A percentile compares a stretch with the other conserved stretches of the same genome.
phyloP scores from a whole-genome alignment of 2,888 invertebrate genomes.

The Sinelater perroti region DNA sequence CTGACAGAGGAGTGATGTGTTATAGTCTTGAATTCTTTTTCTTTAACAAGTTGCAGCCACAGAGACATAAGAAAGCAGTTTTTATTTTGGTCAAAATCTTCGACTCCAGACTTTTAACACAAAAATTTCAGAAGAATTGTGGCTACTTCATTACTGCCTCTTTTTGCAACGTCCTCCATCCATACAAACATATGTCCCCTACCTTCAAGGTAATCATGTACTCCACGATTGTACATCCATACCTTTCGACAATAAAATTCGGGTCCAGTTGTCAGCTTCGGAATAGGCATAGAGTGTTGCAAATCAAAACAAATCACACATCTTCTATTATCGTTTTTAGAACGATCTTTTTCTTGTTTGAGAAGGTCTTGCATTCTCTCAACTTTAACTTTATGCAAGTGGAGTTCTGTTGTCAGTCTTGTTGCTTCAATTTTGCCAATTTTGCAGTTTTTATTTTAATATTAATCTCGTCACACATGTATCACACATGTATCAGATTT shows the following conservation, averaged over 20 bases:
- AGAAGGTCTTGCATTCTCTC: constrained; percentile 32
- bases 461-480: constrained; percentile 23
- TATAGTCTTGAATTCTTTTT: too few relatives aligned
- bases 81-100: too few relatives aligned
- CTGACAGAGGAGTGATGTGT: too few relatives aligned
- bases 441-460: constrained; percentile 17
- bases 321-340: constrained; percentile 10
- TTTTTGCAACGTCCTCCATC: constrained; percentile 38
- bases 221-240: constrained; percentile 42
- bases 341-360: constrained; percentile 18
- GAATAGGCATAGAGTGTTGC: constrained; percentile 40
- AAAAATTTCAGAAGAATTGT: too few relatives aligned
- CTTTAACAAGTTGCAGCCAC: too few relatives aligned
- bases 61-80: too few relatives aligned
- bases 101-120: too few relatives aligned
- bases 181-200: constrained; percentile 38
- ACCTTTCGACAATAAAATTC: constrained; percentile 42
- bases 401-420: constrained; percentile 15
- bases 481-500: constrained; percentile 41
- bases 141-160: constrained; percentile 41
- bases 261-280: constrained; percentile 33
- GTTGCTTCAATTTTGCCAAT: neutral
- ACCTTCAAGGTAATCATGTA: constrained; percentile 40
- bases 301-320: constrained; percentile 39
- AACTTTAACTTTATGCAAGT: constrained; percentile 31